phyloP scores from a whole-genome alignment of 2,113 vertebrate genomes.

The Columba livia region DNA sequence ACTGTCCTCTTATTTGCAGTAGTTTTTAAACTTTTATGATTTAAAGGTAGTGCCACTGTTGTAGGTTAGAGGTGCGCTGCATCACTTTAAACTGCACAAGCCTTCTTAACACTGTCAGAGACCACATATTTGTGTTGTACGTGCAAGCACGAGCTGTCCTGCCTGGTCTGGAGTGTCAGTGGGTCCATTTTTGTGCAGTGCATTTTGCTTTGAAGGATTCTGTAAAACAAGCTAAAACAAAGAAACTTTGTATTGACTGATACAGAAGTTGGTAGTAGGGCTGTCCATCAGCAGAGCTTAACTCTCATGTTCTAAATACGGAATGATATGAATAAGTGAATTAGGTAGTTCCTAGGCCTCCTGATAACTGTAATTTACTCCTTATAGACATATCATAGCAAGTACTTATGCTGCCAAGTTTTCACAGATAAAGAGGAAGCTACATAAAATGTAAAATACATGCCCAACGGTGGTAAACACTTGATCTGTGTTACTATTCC shows the following conservation, averaged over 20 bases:
- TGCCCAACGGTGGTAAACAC: neutral
- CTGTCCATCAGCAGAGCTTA: neutral
- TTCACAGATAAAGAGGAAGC: neutral
- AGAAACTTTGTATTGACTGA: neutral
- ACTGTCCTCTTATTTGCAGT: neutral
- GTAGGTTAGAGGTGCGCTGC: neutral
- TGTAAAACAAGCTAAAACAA: neutral
- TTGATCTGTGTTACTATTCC: neutral
- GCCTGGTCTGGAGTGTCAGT: neutral
- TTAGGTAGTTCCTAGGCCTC: neutral
- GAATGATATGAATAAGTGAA: neutral
- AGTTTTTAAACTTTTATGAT: neutral
- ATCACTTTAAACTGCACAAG: neutral
- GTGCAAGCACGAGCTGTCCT: neutral
- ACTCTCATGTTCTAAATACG: neutral
- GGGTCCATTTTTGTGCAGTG: neutral
- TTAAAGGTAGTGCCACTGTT: neutral
- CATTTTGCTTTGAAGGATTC: neutral
- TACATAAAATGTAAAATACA: neutral
- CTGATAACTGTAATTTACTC: neutral
- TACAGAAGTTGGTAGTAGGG: neutral
- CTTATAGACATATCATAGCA: neutral
- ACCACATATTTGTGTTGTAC: neutral
- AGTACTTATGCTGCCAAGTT: neutral
- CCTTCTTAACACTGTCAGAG: neutral